Evolutionary conservation across 2,113 vertebrate genomes (phyloP).

Genomic region (Myocastor coypus): DNA sequence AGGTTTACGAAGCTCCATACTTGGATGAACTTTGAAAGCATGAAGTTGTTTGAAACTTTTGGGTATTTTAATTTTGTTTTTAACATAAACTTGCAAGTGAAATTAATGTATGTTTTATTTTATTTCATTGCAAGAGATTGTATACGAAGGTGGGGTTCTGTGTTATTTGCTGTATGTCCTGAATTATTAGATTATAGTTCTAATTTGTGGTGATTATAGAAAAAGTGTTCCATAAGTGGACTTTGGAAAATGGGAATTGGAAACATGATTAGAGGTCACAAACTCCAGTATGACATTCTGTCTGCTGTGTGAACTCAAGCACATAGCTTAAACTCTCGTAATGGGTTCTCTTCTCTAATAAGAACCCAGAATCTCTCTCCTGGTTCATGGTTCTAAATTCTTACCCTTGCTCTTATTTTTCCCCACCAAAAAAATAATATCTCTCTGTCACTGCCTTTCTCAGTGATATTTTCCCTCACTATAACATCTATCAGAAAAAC

Average conservation of each 20-base stretch:
- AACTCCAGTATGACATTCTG: not conserved
- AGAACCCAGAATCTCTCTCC: not conserved
- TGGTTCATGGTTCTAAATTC: not conserved
- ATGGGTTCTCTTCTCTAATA: not conserved
- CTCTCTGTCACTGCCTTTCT: not conserved
- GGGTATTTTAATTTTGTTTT: not conserved
- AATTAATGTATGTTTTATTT: not conserved
- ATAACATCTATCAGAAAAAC: slow-evolving; percentile 62
- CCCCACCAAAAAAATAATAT: not conserved
- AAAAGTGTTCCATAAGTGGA: not conserved
- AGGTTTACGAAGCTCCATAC: not conserved
- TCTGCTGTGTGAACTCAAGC: not conserved
- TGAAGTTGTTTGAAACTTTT: not conserved
- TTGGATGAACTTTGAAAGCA: not conserved
- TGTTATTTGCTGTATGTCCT: not conserved
- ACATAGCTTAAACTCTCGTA: not conserved
- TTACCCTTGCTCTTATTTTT: not conserved
- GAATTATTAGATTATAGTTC: not conserved
- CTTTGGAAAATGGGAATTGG: not conserved
- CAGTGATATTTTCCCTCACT: not conserved
- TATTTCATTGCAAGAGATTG: not conserved
- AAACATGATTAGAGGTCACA: not conserved
- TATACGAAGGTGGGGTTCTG: not conserved
- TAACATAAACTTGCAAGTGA: not conserved
- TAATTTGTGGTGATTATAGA: not conserved